Base-by-base conservation (phyloP, 2,888 invertebrate genomes). In the Frankliniella fusca region DNA sequence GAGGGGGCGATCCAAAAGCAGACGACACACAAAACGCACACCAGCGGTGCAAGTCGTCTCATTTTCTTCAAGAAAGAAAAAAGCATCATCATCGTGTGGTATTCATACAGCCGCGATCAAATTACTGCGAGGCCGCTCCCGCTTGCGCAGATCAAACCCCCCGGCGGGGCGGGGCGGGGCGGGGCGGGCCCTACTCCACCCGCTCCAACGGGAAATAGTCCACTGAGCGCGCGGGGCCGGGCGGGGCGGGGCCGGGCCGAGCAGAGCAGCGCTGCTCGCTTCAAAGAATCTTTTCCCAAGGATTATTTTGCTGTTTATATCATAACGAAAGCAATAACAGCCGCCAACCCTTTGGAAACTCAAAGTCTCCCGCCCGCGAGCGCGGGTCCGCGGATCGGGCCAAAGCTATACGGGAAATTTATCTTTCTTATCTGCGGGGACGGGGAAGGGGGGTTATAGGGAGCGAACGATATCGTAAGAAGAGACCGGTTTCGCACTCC, bases 261-360 rank as follows among this genome's bases (percentile, higher is more conserved):
- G n/a, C n/a, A n/a, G n/a, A n/a, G 50, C 50, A 12, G 54, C 54
- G 7, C 61, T 61, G 61, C 61, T 38, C 61, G 61, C 61, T 61
- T 61, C 61, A 61, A 61, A 61, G 61, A 61, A 61, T 61, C 61
- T 61, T 61, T 61, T 61, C 61, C 61, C 18, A 27, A 12, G 70
- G 70, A 76, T 76, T 76, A 76, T 76, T 76, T 76, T 23, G 70
- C 70, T 61, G 61, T 61, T 61, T 61, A 61, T 61, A 20, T 61
- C 61, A n/a, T 61, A 61, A 61, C 61, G 61, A 61, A 61, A 61
- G 61, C 61, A 61, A 61, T 61, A 61, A 61, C 61, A n/a, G 61
- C 15, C 20, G 61, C 15, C 20, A 61, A 61, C 61, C 61, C 61
- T 61, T 61, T 61, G 38, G 38, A 38, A 38, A 38, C 38, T 38